Percentiles rank a stretch among this genome's conserved stretches.
These are phyloP conservation scores for Rhingia campestris DNA, from an alignment of 2,888 invertebrate species.

Conservation along the genomic window DNA sequence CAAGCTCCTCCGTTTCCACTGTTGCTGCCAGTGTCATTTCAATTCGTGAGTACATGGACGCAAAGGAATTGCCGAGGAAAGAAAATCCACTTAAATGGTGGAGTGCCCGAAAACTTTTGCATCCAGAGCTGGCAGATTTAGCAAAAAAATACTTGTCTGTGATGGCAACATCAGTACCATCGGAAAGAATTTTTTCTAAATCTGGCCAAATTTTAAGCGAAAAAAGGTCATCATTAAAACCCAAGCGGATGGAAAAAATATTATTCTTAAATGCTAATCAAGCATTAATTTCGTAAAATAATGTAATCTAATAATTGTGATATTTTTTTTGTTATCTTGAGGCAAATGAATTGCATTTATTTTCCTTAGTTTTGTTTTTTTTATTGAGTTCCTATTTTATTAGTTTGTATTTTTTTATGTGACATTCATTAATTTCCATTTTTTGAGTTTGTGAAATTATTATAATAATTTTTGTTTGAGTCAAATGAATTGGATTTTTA, in stretches of 20 bases:
- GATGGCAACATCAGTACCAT: constrained; percentile 24
- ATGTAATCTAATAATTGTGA: no score
- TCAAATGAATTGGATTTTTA: no score
- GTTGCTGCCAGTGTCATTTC: background rate
- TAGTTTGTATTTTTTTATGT: no score
- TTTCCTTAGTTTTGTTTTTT: no score
- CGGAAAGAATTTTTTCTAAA: constrained; percentile 24
- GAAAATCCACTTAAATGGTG: constrained; percentile 21
- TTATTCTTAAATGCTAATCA: constrained; percentile 11
- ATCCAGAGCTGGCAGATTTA: constrained; percentile 15
- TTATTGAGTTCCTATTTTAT: no score
- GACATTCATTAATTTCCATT: no score
- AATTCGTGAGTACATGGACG: constrained; percentile 12
- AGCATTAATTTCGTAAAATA: no score
- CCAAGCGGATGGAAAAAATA: constrained; percentile 24
- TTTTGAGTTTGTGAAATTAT: no score
- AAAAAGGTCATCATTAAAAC: constrained; percentile 8
- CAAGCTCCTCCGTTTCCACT: background rate
- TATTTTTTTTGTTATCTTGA: no score
- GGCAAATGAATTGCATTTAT: no score
- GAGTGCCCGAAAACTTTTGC: constrained; percentile 10
- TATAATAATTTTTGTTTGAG: no score
- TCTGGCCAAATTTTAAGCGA: constrained; percentile 10
- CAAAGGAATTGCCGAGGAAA: background rate
- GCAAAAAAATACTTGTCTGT: constrained; percentile 11